Evolutionary conservation across 1,140 invertebrate genomes (phyloP).

Genomic region (Rhagoletis zephyria): DNA sequence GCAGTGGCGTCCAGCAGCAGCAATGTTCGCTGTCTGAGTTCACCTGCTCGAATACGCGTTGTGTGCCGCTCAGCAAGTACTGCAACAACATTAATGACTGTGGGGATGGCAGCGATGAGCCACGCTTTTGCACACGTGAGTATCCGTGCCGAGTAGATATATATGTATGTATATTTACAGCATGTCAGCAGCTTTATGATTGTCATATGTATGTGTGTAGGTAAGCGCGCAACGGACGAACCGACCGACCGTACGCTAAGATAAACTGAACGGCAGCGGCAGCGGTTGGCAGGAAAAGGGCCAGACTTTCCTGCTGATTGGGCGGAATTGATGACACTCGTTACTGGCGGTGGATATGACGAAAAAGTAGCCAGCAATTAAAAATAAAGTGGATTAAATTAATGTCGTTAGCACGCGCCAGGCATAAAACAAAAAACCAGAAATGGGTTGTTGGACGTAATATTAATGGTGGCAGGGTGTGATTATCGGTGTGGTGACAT

Average conservation of each 20-base stretch:
- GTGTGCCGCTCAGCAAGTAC: constrained; percentile 85
- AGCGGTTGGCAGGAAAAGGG: background rate
- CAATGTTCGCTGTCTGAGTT: constrained; percentile 85
- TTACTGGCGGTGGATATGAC: background rate
- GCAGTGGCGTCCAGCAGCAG: constrained; percentile 53
- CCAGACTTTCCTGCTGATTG: background rate
- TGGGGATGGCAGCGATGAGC: constrained; percentile 87
- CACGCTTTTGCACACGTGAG: constrained; percentile 89
- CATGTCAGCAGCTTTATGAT: constrained; percentile 10
- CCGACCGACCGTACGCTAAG: background rate
- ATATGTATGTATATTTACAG: background rate
- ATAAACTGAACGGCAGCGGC: no score
- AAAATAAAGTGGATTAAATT: constrained; percentile 43
- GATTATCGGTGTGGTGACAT: no score
- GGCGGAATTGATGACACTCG: constrained; percentile 16
- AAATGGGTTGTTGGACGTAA: background rate
- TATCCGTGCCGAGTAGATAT: constrained; percentile 71
- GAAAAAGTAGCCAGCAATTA: constrained; percentile 21
- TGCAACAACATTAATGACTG: constrained; percentile 90
- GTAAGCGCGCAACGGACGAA: background rate
- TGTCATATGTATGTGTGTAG: constrained; percentile 22
- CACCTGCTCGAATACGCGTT: constrained; percentile 84
- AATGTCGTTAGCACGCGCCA: constrained; percentile 27
- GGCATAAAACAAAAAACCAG: background rate
- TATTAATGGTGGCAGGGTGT: background rate